These are phyloP conservation scores for Microcebus griseorufus DNA, from an alignment of 2,113 vertebrate species.

Conservation along the genomic window DNA sequence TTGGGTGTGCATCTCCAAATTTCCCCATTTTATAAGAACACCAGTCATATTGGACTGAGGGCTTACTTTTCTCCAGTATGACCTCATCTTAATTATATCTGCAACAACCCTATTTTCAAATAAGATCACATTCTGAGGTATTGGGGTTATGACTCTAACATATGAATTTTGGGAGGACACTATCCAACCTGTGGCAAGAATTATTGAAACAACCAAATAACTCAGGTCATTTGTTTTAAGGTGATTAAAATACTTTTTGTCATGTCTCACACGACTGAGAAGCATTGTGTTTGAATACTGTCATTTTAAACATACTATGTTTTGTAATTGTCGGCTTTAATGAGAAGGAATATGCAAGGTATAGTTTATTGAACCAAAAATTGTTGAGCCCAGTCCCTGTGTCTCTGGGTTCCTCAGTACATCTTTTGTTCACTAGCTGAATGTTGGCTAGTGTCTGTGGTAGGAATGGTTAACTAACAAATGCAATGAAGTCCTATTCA, in stretches of 20 bases:
- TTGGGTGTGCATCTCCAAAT: background rate
- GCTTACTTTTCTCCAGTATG: background rate
- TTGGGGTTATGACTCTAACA: background rate
- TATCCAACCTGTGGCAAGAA: background rate
- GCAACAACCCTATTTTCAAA: background rate
- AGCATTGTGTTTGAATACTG: background rate
- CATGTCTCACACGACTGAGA: background rate
- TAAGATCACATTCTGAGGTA: background rate
- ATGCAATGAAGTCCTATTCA: background rate
- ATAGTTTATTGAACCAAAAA: background rate
- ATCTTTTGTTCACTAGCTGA: background rate
- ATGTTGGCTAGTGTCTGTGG: background rate
- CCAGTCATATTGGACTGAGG: background rate
- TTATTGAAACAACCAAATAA: background rate
- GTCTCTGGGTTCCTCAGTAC: background rate
- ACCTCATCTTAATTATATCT: background rate
- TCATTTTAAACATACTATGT: background rate
- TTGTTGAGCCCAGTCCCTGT: background rate
- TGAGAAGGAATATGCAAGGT: background rate
- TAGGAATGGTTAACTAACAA: background rate
- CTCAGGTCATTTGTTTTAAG: constrained; percentile 31
- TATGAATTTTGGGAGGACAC: background rate
- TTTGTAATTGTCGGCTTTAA: background rate
- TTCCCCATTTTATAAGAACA: background rate
- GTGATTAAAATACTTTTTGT: background rate